Conservation (phyloP, 2,113 vertebrate genomes). For the Nerophis ophidion region DNA sequence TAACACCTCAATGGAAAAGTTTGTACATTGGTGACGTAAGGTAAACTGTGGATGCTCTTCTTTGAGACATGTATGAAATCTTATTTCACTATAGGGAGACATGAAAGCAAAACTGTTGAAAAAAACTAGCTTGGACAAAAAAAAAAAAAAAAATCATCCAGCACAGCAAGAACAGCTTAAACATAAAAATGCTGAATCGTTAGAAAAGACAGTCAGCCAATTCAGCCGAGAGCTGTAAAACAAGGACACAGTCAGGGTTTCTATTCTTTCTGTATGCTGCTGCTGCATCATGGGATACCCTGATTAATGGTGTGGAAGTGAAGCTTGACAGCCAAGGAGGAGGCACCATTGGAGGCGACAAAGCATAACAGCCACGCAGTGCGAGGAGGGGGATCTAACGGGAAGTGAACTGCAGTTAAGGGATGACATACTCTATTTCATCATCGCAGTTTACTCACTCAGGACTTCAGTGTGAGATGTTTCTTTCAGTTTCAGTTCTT, state of each 20-base stretch:
- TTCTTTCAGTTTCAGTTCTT: neutral
- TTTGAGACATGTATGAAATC: neutral
- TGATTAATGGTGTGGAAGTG: slow-evolving; percentile 18
- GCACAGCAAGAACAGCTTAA: slow-evolving; percentile 1
- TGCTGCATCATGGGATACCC: slow-evolving; percentile 18
- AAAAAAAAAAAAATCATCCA: neutral
- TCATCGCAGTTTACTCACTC: neutral
- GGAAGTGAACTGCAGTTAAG: neutral
- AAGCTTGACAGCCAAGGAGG: slow-evolving; percentile 2
- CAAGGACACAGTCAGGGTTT: slow-evolving; percentile 19
- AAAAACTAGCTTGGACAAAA: neutral
- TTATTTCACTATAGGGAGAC: neutral
- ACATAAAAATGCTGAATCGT: slow-evolving; percentile 22
- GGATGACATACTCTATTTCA: neutral
- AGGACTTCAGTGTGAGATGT: neutral
- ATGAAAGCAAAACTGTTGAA: neutral
- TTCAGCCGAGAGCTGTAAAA: slow-evolving; percentile 23
- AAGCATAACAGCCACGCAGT: slow-evolving; percentile 1
- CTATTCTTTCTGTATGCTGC: neutral
- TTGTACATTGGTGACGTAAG: no score
- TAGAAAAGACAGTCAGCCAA: neutral
- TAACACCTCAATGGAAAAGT: no score
- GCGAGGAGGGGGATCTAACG: neutral
- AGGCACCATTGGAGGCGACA: slow-evolving; percentile 1
- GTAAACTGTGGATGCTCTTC: neutral